Evolutionary conservation across 2,888 invertebrate genomes (phyloP).

Genomic region (Sympetrum striolatum): DNA sequence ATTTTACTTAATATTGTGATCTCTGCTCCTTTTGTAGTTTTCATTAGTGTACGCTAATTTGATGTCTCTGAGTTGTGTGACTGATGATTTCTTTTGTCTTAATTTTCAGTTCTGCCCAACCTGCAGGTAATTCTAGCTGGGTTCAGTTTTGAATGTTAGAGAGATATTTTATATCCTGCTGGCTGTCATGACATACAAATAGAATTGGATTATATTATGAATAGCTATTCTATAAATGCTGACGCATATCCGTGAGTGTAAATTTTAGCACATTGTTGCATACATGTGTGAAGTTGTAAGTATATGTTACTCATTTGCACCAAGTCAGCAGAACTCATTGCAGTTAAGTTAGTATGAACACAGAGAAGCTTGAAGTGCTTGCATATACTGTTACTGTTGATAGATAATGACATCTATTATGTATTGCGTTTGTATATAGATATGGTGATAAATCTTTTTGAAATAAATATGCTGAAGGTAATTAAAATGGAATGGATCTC

Average conservation of each 20-base stretch:
- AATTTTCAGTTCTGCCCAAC: slow-evolving; percentile 39
- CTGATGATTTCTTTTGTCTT: not conserved
- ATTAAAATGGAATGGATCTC: slow-evolving; percentile 41
- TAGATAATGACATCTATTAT: slow-evolving; percentile 14
- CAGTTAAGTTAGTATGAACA: slow-evolving; percentile 19
- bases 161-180: not conserved
- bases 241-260: slow-evolving; percentile 11
- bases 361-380: slow-evolving; percentile 23
- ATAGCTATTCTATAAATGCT: slow-evolving; percentile 33
- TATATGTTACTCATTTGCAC: slow-evolving; percentile 13
- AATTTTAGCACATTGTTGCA: slow-evolving; percentile 21
- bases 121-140: slow-evolving; percentile 51
- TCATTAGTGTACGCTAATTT: no score
- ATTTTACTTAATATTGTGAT: no score
- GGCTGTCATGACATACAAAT: slow-evolving; percentile 28
- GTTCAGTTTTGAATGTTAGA: slow-evolving; percentile 52
- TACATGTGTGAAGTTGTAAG: slow-evolving; percentile 4
- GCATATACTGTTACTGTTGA: slow-evolving; percentile 39
- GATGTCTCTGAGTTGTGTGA: not conserved
- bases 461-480: slow-evolving; percentile 23
- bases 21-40: no score
- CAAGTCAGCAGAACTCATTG: slow-evolving; percentile 16
- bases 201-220: slow-evolving; percentile 16
- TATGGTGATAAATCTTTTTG: slow-evolving; percentile 19
- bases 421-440: slow-evolving; percentile 1